Percentiles rank a stretch among this genome's conserved stretches.
Conservation (phyloP, 2,888 invertebrate species). For the Saturnia japonica region DNA sequence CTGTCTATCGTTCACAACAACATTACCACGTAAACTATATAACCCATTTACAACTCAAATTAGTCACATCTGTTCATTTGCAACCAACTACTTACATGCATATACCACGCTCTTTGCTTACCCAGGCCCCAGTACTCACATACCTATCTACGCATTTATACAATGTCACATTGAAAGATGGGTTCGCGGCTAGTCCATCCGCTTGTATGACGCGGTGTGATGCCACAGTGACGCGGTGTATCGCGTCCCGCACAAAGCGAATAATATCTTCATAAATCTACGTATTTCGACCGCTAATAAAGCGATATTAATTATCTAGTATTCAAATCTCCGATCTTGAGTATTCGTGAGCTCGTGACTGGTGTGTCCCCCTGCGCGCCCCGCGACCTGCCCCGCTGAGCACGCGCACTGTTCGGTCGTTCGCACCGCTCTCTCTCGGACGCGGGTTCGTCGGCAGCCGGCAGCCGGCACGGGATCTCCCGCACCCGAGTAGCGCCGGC, state of each 20-base stretch:
- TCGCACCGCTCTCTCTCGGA: constrained; percentile 17
- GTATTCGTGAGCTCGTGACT: constrained; percentile 70
- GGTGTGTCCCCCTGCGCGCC: constrained; percentile 32
- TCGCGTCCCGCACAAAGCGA: constrained; percentile 61
- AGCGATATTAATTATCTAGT: constrained; percentile 82
- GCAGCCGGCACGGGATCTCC: no score
- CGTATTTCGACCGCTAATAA: constrained; percentile 74
- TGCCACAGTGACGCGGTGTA: constrained; percentile 22
- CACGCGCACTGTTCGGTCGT: constrained; percentile 34
- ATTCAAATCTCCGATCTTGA: constrained; percentile 75
- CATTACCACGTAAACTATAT: no score
- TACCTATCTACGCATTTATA: constrained; percentile 3
- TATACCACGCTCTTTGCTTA: background rate
- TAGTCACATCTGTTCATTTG: no score
- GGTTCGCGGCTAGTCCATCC: background rate
- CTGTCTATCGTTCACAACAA: background rate
- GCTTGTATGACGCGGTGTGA: constrained; percentile 36
- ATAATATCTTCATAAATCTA: constrained; percentile 77
- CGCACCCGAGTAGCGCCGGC: no score
- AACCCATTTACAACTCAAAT: no score
- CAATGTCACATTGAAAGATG: background rate
- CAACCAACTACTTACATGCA: background rate
- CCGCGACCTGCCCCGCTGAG: constrained; percentile 31
- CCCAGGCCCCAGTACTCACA: background rate
- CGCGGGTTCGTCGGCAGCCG: background rate